phyloP scores from a whole-genome alignment of 1,140 invertebrate species.

The Drosophila nebulosa region DNA sequence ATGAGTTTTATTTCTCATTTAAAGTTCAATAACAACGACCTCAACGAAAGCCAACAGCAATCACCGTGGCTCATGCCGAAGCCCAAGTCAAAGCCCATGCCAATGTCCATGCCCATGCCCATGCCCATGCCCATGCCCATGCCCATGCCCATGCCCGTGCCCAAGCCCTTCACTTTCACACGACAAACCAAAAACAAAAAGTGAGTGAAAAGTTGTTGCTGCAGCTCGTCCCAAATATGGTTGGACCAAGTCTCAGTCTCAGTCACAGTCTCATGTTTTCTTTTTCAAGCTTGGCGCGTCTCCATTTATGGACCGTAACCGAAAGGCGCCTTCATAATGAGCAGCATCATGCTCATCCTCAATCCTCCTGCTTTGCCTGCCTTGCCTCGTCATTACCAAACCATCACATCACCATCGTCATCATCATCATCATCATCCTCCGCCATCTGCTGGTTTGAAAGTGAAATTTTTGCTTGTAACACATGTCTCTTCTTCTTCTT shows the following conservation, averaged over 20 bases:
- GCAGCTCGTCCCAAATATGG: slow-evolving; percentile 28
- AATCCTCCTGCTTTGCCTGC: background rate
- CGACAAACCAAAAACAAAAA: background rate
- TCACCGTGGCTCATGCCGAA: too few species aligned
- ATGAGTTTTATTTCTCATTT: slow-evolving; percentile 8
- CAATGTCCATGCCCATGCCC: background rate
- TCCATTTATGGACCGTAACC: slow-evolving; percentile 53
- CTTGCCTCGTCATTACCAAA: slow-evolving; percentile 22
- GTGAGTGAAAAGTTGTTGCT: background rate
- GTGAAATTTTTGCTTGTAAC: slow-evolving; percentile 61
- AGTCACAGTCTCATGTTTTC: slow-evolving; percentile 29
- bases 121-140: slow-evolving; percentile 23
- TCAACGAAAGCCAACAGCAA: slow-evolving; percentile 28
- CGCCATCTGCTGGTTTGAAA: slow-evolving; percentile 52
- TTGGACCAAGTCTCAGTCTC: slow-evolving; percentile 26
- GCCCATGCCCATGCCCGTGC: background rate
- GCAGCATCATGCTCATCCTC: slow-evolving; percentile 2
- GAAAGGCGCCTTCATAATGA: slow-evolving; percentile 43
- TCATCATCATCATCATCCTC: too few species aligned
- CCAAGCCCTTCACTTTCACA: slow-evolving; percentile 70
- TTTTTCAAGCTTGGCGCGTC: slow-evolving; percentile 59
- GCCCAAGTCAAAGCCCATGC: background rate
- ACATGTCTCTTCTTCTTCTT: slow-evolving; percentile 40
- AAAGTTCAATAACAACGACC: slow-evolving; percentile 31
- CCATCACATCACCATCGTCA: too few species aligned